phyloP scores from a whole-genome alignment of 2,113 vertebrate genomes.

The Callipepla californica region DNA sequence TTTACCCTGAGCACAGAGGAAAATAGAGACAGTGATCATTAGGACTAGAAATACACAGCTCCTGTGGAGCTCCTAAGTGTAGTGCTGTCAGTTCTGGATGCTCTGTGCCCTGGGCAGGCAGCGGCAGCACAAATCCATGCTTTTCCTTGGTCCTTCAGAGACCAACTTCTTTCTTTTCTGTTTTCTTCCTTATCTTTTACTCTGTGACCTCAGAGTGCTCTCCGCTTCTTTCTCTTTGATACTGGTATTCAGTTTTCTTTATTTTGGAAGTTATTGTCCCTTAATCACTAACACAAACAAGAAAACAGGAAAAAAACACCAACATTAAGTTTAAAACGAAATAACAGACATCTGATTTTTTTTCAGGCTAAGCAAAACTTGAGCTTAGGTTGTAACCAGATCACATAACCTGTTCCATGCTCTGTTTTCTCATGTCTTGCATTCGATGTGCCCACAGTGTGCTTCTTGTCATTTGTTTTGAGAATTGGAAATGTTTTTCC shows the following conservation, averaged over 20 bases:
- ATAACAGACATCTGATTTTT: neutral
- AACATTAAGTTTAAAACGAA: neutral
- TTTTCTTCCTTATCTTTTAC: neutral
- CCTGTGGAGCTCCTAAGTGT: neutral
- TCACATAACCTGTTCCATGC: neutral
- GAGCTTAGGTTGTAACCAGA: neutral
- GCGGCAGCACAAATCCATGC: neutral
- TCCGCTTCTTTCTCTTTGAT: neutral
- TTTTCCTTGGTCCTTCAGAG: neutral
- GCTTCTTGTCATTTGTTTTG: neutral
- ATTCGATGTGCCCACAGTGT: neutral
- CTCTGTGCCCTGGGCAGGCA: neutral
- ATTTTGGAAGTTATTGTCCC: neutral
- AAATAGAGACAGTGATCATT: neutral
- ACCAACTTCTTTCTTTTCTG: neutral
- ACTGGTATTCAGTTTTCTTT: neutral
- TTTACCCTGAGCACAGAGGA: neutral
- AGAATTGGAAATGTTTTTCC: neutral
- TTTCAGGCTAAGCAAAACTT: neutral
- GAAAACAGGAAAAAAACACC: neutral
- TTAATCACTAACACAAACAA: neutral
- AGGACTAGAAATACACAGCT: neutral
- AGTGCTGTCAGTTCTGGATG: neutral
- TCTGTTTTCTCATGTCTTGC: neutral
- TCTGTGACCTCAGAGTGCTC: neutral